Conservation (phyloP, 2,113 vertebrate species). For the Colinus virginianus region DNA sequence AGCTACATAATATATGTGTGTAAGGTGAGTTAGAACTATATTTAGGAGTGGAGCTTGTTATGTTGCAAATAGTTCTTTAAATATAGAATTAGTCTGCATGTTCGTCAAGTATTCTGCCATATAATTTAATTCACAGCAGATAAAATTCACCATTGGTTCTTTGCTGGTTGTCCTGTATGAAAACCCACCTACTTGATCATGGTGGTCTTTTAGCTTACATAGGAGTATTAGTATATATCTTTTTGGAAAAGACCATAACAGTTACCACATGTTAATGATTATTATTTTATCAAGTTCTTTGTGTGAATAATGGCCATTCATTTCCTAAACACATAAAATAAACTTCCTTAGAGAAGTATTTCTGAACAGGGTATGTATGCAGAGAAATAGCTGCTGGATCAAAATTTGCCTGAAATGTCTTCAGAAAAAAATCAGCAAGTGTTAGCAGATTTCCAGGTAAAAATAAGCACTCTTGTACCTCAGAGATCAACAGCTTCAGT, state of each 20-base stretch:
- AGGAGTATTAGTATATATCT: background rate
- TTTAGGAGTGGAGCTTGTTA: background rate
- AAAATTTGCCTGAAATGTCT: background rate
- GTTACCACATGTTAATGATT: background rate
- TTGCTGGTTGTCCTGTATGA: background rate
- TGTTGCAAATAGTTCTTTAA: background rate
- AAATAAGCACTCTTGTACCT: background rate
- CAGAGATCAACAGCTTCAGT: background rate
- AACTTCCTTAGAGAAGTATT: background rate
- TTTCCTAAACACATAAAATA: background rate
- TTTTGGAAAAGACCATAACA: background rate
- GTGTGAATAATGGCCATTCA: background rate
- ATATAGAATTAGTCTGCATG: background rate
- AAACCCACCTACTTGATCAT: background rate
- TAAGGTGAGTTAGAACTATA: background rate
- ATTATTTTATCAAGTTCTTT: background rate
- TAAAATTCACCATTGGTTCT: background rate
- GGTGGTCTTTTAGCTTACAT: background rate
- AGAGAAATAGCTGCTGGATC: background rate
- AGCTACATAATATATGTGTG: background rate
- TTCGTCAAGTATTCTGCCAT: background rate
- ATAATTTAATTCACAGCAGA: background rate
- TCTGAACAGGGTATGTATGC: background rate
- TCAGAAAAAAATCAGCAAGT: background rate
- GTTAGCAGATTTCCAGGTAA: background rate